Base-by-base conservation (phyloP, 35 echinoderm and acorn worm species). In the Patiria miniata region DNA sequence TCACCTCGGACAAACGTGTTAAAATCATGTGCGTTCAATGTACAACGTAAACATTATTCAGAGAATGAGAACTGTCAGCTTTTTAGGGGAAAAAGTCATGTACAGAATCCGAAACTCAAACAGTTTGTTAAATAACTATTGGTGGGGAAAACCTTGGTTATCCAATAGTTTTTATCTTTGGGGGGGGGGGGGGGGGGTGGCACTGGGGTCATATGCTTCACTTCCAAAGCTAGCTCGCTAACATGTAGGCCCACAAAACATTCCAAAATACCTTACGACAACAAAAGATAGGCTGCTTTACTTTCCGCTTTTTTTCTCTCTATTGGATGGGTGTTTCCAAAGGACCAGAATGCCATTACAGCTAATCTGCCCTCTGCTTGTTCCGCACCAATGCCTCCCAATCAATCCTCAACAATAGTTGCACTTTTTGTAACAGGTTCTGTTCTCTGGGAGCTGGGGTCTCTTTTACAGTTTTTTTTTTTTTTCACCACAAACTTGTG, bases 371-470 rank as follows among this genome's bases (percentile, higher is more conserved):
- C 15, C 65, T 30, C 29, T 14, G 26, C 23, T 14, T 73, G 65
- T 14, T 73, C 23, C n/a, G 26, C 65, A 36, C 19, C 65, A 30
- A 2, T 73, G 65, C 23, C 19, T 30, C 2, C 29, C 19, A 73
- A 73, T 73, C 65, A 14, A 16, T 26, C 65, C 10, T 26, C 65
- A 22, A 73, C 65, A 73, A 73, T 30, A 73, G 65, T 73, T 30
- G 26, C 2, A 28, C 65, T 73, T 73, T 69, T 73, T 73, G 65
- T 73, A 73, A 73, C 65, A 30, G 65, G 65, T 73, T 26, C 26
- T 47, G 42, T 47, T 47, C 42, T 47, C 42, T 73, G 21, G 26
- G 29, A 73, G 34, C 21, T n/a, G 19, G 14, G 19, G 8, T 60
- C 28, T 73, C 60, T 1, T 36, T 22, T 4, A 28, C 22, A 28